phyloP scores from a whole-genome alignment of 2,888 invertebrate genomes.

The Blastobasis lacticolella region DNA sequence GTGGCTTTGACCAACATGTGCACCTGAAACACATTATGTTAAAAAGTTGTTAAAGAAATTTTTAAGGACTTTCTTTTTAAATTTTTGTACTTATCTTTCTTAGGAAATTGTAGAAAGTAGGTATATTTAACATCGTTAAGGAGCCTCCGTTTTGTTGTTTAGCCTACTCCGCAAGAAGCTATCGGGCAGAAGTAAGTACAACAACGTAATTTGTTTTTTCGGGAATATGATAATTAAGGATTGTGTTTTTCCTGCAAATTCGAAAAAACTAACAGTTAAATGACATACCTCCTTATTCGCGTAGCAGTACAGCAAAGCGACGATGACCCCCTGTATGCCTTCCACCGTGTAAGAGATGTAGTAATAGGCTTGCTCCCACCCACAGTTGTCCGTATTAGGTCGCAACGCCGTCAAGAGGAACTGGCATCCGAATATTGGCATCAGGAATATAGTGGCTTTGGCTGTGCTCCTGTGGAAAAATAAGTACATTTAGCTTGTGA shows the following conservation, averaged over 20 bases:
- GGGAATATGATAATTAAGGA: too few species aligned
- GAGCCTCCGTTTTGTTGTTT: too few species aligned
- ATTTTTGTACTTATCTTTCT: background rate
- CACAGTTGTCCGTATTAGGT: constrained; percentile 65
- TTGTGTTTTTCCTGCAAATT: too few species aligned
- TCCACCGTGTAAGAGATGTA: constrained; percentile 75
- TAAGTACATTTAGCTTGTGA: background rate
- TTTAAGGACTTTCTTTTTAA: background rate
- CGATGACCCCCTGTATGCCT: constrained; percentile 76
- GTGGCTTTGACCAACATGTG: constrained; percentile 53
- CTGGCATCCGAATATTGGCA: constrained; percentile 81
- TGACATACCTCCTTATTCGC: constrained; percentile 75
- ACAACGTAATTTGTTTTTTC: too few species aligned
- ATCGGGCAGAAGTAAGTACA: too few species aligned
- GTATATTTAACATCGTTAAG: too few species aligned
- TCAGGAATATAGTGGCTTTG: constrained; percentile 78
- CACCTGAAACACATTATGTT: constrained; percentile 39
- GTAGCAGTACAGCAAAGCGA: constrained; percentile 79
- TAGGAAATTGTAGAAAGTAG: too few species aligned
- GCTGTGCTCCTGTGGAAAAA: constrained; percentile 69
- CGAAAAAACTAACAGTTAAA: too few species aligned
- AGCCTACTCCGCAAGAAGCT: too few species aligned
- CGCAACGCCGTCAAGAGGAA: constrained; percentile 76
- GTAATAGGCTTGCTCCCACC: constrained; percentile 72
- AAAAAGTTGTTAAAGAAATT: background rate